These are phyloP conservation scores for Yponomeuta cagnagella DNA, from an alignment of 2,888 invertebrate genomes.

Conservation along the genomic window DNA sequence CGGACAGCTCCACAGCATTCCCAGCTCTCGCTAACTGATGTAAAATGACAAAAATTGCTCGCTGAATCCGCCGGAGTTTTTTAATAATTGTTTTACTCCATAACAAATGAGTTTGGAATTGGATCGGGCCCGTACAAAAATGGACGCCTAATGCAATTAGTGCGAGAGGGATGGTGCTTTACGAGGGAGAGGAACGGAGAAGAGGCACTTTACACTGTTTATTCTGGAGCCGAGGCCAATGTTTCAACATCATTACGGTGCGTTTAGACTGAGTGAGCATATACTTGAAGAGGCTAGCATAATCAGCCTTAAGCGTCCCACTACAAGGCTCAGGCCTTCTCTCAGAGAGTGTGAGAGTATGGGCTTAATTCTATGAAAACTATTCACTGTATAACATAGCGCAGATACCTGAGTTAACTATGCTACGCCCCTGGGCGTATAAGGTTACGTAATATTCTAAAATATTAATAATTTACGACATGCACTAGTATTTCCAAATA, in stretches of 20 bases:
- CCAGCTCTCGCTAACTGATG: constrained; percentile 44
- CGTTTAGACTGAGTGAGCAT: not conserved
- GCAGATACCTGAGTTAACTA: too few relatives aligned
- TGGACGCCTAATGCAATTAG: constrained; percentile 81
- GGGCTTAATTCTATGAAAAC: too few relatives aligned
- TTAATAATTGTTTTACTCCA: constrained; percentile 74
- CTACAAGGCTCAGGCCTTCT: too few relatives aligned
- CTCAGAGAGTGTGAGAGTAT: too few relatives aligned
- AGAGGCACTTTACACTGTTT: constrained; percentile 15
- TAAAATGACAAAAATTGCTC: constrained; percentile 66
- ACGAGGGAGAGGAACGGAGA: constrained; percentile 29
- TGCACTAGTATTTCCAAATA: too few relatives aligned
- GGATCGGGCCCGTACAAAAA: constrained; percentile 79
- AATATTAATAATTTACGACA: too few relatives aligned
- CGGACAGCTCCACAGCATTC: constrained; percentile 14
- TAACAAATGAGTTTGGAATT: constrained; percentile 83
- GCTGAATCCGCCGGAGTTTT: constrained; percentile 67
- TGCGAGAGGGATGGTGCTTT: constrained; percentile 55
- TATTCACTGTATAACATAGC: too few relatives aligned
- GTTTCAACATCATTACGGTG: not conserved
- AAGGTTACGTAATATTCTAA: too few relatives aligned
- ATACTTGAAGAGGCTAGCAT: too few relatives aligned
- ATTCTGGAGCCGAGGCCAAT: not conserved
- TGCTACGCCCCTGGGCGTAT: too few relatives aligned
- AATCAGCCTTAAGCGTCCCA: too few relatives aligned